Evolutionary conservation across 2,113 vertebrate genomes (phyloP), one percentile per base, ranked within the genome.

Genomic region (Anguilla japonica): DNA sequence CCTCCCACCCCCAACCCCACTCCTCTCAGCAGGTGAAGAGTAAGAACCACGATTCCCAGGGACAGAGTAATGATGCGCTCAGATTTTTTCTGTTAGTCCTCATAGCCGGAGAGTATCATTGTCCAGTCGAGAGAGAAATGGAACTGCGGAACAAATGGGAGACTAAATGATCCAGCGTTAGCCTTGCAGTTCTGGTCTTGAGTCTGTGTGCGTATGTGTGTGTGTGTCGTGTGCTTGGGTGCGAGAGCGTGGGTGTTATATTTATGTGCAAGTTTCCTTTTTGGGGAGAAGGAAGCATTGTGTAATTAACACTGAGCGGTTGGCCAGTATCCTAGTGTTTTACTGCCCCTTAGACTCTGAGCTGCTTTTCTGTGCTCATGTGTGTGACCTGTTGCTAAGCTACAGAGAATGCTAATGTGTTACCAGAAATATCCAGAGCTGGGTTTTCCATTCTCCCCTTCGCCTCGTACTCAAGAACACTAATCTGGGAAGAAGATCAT

Each of bases 341-440:
- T 80, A 40, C 34, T 40, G 79, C 40, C 40, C 34, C 40, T 16
- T 80, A 13, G 79, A 41, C 40, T 80, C 40, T 80, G 34, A 16
- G 79, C 79, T 57, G 9, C 57, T 15, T 63, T 29, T 87, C 82
- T 84, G 86, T 79, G 29, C 75, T n/a, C 40, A 46, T 80, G 81
- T 71, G 80, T 85, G 79, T 57, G 34, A 41, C 90, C 86, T 91
- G 90, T 91, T 89, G 91, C 90, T 91, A 91, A 90, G 89, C 85
- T 92, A 90, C 89, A 87, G 46, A 87, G 53, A 29, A 60, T 79
- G 41, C 53, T 89, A 87, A 89, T 90, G 88, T 89, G 89, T 87
- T 89, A 89, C 89, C 88, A 88, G 84, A 91, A 91, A 90, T 89
- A 90, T 84, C 84, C 6, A 81, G 34, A 57, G 84, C 78, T 57